phyloP scores from a whole-genome alignment of 2,113 vertebrate genomes.

The Dermatemys mawii region DNA sequence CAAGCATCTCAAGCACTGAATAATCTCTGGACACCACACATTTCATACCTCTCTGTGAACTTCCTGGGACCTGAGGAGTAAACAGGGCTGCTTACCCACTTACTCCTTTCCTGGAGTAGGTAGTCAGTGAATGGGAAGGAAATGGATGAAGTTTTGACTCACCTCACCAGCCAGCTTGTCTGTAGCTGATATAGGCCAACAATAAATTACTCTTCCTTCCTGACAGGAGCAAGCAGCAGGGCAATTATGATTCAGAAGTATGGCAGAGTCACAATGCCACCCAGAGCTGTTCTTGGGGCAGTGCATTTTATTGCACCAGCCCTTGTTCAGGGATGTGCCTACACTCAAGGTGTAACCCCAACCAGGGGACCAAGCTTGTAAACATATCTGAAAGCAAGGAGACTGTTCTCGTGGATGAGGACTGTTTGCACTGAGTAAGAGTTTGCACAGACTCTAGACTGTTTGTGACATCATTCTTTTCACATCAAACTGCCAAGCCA shows the following conservation, averaged over 20 bases:
- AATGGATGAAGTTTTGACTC: slow-evolving; percentile 59
- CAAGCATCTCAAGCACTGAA: not conserved
- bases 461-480: not conserved
- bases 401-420: not conserved
- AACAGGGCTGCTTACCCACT: slow-evolving; percentile 59
- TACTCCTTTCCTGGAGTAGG: slow-evolving; percentile 64
- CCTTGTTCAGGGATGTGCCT: not conserved
- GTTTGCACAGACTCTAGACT: accelerated
- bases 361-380: not conserved
- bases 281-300: not conserved
- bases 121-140: slow-evolving; percentile 63
- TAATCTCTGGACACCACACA: not conserved
- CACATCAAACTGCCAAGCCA: accelerated
- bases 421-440: accelerated
- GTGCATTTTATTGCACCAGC: not conserved
- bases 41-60: not conserved
- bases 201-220: slow-evolving; percentile 69
- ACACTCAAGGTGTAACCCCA: not conserved
- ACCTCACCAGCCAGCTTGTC: slow-evolving; percentile 36
- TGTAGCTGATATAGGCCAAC: slow-evolving; percentile 62
- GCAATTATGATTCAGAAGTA: slow-evolving; percentile 16
- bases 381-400: not conserved
- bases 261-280: not conserved
- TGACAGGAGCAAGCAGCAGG: slow-evolving; percentile 19
- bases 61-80: slow-evolving; percentile 52